These are phyloP conservation scores for Cephus spinipes DNA, from an alignment of 2,888 invertebrate genomes.

Conservation along the genomic window DNA sequence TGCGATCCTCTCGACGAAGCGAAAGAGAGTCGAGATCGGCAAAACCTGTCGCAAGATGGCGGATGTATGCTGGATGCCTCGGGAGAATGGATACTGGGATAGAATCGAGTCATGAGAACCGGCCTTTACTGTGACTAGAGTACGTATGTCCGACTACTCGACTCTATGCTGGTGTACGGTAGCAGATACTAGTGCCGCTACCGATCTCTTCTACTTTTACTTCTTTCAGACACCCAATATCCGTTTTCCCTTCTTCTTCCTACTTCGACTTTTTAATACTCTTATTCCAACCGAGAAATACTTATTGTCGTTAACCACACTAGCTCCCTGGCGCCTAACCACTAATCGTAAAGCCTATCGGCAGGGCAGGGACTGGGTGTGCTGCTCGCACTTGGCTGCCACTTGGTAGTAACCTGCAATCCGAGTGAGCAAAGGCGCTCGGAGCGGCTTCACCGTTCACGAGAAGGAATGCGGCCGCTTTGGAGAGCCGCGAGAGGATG, in stretches of 20 bases:
- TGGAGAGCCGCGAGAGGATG: slow-evolving; percentile 54
- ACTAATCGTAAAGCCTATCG: background rate
- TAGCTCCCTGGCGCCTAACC: background rate
- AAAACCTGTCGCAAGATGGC: background rate
- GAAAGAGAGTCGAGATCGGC: background rate
- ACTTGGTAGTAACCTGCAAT: slow-evolving; percentile 9
- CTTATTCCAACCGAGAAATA: background rate
- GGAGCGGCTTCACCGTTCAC: slow-evolving; percentile 59
- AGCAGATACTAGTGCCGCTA: background rate
- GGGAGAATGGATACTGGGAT: background rate
- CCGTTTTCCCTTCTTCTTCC: background rate
- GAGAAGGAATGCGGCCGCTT: slow-evolving; percentile 70
- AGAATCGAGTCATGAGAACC: background rate
- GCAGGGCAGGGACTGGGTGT: slow-evolving; percentile 14
- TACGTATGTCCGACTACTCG: background rate
- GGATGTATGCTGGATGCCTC: background rate
- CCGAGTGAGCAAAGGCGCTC: slow-evolving; percentile 1
- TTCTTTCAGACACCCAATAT: background rate
- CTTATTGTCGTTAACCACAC: background rate
- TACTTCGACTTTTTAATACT: background rate
- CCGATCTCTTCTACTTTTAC: background rate
- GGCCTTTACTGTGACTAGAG: background rate
- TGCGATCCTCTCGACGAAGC: background rate
- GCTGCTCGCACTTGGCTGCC: slow-evolving; percentile 11
- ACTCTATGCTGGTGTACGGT: background rate